phyloP scores from a whole-genome alignment of 2,797 vertebrate genomes.

The Monodelphis domestica region DNA sequence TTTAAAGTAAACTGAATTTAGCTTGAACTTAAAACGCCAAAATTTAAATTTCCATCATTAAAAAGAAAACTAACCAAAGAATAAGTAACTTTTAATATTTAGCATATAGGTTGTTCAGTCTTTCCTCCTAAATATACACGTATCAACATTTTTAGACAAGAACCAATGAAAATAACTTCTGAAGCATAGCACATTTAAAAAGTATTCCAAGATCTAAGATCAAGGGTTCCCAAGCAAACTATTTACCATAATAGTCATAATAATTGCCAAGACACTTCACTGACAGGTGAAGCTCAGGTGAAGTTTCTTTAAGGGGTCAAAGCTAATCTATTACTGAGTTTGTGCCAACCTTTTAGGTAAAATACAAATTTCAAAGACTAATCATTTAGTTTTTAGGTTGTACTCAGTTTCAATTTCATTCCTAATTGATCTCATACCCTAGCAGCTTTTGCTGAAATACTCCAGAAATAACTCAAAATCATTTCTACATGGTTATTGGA shows the following conservation, averaged over 20 bases:
- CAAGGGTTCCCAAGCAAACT: neutral
- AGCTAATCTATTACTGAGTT: neutral
- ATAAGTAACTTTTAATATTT: slow-evolving; percentile 27
- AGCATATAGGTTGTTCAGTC: slow-evolving; percentile 22
- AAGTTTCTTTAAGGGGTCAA: neutral
- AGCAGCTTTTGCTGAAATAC: slow-evolving; percentile 25
- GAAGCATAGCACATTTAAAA: neutral
- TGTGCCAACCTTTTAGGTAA: neutral
- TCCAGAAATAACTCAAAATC: neutral
- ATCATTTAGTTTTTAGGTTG: neutral
- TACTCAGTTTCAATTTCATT: neutral
- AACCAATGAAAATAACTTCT: neutral
- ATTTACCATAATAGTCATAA: neutral
- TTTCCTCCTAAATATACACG: slow-evolving; percentile 10
- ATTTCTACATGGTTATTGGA: neutral
- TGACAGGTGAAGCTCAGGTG: neutral
- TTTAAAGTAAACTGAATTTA: slow-evolving; percentile 12
- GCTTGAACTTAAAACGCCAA: slow-evolving; percentile 16
- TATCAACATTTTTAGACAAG: slow-evolving; percentile 25
- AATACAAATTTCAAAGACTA: slow-evolving; percentile 10
- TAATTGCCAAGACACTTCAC: neutral
- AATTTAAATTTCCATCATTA: slow-evolving; percentile 29
- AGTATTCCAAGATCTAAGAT: neutral
- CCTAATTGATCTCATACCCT: neutral
- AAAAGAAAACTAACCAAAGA: slow-evolving; percentile 28